Percentiles rank a stretch among this genome's conserved stretches.
phyloP scores from a whole-genome alignment of 2,797 vertebrate genomes.

The Muraenolepis orangiensis region DNA sequence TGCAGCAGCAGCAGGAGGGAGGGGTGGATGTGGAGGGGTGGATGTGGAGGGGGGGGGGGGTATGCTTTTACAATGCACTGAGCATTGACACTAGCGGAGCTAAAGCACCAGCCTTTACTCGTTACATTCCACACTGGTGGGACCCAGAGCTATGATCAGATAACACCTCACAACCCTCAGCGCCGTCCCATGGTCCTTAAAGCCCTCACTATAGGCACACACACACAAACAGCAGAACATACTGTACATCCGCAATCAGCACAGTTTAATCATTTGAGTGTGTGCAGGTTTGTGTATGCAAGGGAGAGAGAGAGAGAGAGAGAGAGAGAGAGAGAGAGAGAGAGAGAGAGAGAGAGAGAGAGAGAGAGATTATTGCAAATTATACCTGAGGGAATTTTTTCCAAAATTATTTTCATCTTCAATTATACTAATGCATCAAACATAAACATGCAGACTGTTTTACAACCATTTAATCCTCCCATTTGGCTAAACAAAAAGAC shows the following conservation, averaged over 20 bases:
- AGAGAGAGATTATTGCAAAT: slow-evolving; percentile 60
- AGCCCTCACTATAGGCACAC: slow-evolving; percentile 21
- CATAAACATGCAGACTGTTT: slow-evolving; percentile 49
- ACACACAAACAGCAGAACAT: slow-evolving; percentile 15
- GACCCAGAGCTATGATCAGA: slow-evolving; percentile 18
- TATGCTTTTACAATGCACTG: slow-evolving; percentile 33
- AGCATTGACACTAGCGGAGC: slow-evolving; percentile 47
- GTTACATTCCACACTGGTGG: slow-evolving; percentile 33
- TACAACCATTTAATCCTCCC: slow-evolving; percentile 48
- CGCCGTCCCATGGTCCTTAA: slow-evolving; percentile 9
- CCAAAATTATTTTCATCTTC: slow-evolving; percentile 67
- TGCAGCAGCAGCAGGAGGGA: slow-evolving; percentile 19
- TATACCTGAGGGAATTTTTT: slow-evolving; percentile 67
- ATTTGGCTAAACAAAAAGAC: slow-evolving; percentile 48
- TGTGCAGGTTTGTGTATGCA: slow-evolving; percentile 28
- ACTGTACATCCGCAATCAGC: slow-evolving; percentile 39
- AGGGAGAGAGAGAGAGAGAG: not conserved
- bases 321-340: slow-evolving; percentile 26
- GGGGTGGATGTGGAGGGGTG: no score
- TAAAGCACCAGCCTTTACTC: slow-evolving; percentile 44
- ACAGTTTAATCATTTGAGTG: slow-evolving; percentile 49
- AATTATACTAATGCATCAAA: slow-evolving; percentile 71
- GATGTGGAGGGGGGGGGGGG: not conserved
- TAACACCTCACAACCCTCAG: slow-evolving; percentile 18
- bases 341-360: slow-evolving; percentile 10